Evolutionary conservation across 2,113 vertebrate species (phyloP).

Genomic region (Parus major): DNA sequence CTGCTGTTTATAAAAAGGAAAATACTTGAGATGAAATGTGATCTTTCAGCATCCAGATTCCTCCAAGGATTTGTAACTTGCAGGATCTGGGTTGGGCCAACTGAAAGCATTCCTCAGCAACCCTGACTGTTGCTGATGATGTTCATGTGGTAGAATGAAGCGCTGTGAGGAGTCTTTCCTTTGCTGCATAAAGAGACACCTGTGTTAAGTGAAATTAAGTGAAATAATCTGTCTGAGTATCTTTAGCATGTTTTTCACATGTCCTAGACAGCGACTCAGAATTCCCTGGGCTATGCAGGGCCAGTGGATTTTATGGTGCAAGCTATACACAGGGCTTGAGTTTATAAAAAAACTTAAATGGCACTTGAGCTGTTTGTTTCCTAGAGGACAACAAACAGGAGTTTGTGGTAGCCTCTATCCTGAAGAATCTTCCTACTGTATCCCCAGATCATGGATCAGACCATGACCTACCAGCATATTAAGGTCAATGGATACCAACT

Average conservation of each 20-base stretch:
- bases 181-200: not conserved
- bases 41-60: slow-evolving; percentile 50
- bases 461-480: not conserved
- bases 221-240: not conserved
- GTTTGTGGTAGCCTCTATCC: not conserved
- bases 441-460: not conserved
- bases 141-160: not conserved
- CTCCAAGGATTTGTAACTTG: slow-evolving; percentile 44
- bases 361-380: not conserved
- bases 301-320: not conserved
- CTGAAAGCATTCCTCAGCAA: slow-evolving; percentile 15
- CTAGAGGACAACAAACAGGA: not conserved
- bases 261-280: not conserved
- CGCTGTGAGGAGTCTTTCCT: not conserved
- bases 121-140: not conserved
- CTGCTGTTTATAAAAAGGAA: slow-evolving; percentile 38
- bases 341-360: not conserved
- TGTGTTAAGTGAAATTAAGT: slow-evolving; percentile 3
- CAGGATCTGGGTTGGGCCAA: not conserved
- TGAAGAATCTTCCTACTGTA: not conserved
- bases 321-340: not conserved
- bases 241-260: not conserved
- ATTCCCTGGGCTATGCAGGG: not conserved
- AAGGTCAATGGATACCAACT: not conserved
- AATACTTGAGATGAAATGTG: slow-evolving; percentile 55